Base-by-base conservation (phyloP, 2,113 vertebrate genomes). In the Nerophis ophidion region DNA sequence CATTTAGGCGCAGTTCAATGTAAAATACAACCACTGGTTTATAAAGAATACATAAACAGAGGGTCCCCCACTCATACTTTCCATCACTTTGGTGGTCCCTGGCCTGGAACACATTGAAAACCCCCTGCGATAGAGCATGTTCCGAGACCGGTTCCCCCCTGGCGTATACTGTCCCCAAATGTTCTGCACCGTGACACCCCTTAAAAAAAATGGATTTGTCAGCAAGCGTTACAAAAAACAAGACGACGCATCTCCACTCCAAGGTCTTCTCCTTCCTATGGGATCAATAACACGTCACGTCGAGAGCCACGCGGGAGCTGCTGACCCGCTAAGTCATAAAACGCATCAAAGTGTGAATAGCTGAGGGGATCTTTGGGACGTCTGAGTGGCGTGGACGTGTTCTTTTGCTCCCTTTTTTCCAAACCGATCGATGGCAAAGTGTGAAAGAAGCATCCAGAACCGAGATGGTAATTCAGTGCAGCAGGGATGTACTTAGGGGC, bases 321-420 rank as follows among this genome's bases (percentile, higher is more conserved):
- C 6, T 44, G 54, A 42, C 54, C 54, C n/a, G 16, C 6, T 56
- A 56, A 40, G 54, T 40, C 54, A 14, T 13, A 19, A 56, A 56
- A 56, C 6, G 16, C 40, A 5, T 56, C 54, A 56, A 40, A 16
- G 54, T 56, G 54, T 11, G 7, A 40, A 56, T 42, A 38, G 54
- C 38, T 56, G 36, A 56, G 54, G 40, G 54, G 54, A 56, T 56
- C 16, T 56, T 56, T 42, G 54, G 36, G 54, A 17, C 36, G 9
- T 56, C 38, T 56, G 54, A 56, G 54, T 42, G 54, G 36, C n/a
- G 40, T 7, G 2, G 35, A 55, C 26, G 35, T 55, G 53, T 55
- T 40, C 35, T n/a, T 56, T 42, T 38, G 0, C 54, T 19, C 54
- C 36, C 26, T 26, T 42, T 17, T 56, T 44, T 44, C 40, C 40